Evolutionary conservation across 1,140 invertebrate genomes (phyloP).

Genomic region (Maconellicoccus hirsutus): DNA sequence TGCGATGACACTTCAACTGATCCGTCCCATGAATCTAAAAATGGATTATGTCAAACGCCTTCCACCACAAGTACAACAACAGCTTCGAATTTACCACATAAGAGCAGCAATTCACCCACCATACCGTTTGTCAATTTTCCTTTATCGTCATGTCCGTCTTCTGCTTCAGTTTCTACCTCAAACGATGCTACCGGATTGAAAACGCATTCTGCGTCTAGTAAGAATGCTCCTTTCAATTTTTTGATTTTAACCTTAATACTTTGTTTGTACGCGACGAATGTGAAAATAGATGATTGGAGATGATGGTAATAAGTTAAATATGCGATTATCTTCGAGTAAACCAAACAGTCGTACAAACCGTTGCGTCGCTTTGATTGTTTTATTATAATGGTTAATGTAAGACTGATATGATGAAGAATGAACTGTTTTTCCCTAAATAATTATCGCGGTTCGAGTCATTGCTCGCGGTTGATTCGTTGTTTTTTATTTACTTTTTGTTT

Average conservation of each 20-base stretch:
- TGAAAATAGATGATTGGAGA: conserved; percentile 10
- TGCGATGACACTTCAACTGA: conserved; percentile 4
- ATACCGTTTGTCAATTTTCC: conserved; percentile 13
- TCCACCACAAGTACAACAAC: not conserved
- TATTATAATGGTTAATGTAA: not conserved
- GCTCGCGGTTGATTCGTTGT: too few species aligned
- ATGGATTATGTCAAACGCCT: not conserved
- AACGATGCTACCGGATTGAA: not conserved
- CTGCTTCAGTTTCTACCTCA: not conserved
- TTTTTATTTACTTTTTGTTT: too few species aligned
- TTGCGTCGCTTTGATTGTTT: not conserved
- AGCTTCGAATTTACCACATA: not conserved
- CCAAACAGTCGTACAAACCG: not conserved
- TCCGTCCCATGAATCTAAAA: conserved; percentile 15
- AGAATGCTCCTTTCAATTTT: not conserved
- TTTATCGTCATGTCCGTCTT: conserved; percentile 14
- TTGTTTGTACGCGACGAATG: not conserved
- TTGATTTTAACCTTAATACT: not conserved
- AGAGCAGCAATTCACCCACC: not conserved
- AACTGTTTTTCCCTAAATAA: not conserved
- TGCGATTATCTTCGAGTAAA: too few species aligned
- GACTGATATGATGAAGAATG: not conserved
- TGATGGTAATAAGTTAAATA: not conserved
- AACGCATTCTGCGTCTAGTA: not conserved
- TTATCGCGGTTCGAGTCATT: too few species aligned